Evolutionary conservation across 2,113 vertebrate species (phyloP).

Genomic region (Chloroceryle aenea): DNA sequence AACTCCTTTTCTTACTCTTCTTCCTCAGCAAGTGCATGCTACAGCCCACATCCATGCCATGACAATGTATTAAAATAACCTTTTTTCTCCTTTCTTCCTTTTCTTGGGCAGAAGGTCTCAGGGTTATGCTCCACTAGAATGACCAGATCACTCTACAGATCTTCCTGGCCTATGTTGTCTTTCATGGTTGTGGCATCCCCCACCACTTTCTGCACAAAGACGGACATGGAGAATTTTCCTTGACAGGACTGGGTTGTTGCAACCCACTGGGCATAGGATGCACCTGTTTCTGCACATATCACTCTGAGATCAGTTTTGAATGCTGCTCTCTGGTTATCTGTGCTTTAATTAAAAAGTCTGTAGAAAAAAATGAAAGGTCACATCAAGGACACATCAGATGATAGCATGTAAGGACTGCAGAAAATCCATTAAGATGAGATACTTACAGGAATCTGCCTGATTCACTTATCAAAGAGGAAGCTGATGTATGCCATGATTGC

Average conservation of each 20-base stretch:
- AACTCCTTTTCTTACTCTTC: neutral
- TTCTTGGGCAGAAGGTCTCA: neutral
- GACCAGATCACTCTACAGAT: neutral
- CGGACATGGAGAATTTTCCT: neutral
- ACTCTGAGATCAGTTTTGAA: neutral
- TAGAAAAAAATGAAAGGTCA: neutral
- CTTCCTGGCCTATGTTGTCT: neutral
- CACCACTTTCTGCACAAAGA: neutral
- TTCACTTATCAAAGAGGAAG: neutral
- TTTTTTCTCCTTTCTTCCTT: neutral
- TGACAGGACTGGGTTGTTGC: neutral
- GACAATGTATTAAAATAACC: neutral
- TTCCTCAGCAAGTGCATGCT: neutral
- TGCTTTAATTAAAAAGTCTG: neutral
- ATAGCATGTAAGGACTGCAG: neutral
- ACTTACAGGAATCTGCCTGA: neutral
- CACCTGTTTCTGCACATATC: no score
- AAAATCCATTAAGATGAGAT: neutral
- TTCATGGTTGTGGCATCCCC: neutral
- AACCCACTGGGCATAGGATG: fast-evolving
- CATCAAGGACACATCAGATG: neutral
- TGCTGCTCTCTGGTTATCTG: neutral
- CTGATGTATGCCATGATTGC: neutral
- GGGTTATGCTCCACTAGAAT: neutral
- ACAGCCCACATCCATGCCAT: neutral